Percentiles rank a stretch among this genome's conserved stretches.
Evolutionary conservation across 2,797 vertebrate genomes (phyloP).

Genomic region (Xenops minutus): DNA sequence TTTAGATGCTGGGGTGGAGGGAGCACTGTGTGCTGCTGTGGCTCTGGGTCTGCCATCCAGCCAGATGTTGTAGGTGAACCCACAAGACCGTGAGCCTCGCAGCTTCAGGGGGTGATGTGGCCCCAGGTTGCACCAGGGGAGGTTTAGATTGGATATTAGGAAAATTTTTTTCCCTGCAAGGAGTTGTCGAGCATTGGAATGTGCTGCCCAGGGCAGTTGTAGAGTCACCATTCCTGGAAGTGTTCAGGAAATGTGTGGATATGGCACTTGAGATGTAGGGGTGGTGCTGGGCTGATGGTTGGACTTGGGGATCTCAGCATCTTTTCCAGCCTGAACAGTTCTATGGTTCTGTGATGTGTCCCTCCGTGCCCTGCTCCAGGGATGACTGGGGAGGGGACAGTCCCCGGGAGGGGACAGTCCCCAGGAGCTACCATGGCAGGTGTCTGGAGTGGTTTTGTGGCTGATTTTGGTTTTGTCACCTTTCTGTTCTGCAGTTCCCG

Average conservation of each 20-base stretch:
- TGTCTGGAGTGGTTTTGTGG: neutral
- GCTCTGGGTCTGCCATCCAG: neutral
- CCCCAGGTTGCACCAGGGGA: neutral
- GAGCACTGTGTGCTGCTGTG: neutral
- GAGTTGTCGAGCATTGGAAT: neutral
- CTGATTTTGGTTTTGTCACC: neutral
- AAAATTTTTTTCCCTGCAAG: accelerated
- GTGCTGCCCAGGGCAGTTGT: neutral
- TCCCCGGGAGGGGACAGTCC: neutral
- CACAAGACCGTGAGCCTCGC: accelerated
- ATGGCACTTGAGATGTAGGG: neutral
- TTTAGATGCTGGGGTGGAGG: neutral
- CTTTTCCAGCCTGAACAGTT: neutral
- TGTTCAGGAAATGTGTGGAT: neutral
- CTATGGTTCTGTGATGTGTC: accelerated
- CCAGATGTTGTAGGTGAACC: neutral
- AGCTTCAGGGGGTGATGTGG: accelerated
- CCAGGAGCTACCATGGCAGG: accelerated
- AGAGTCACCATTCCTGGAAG: neutral
- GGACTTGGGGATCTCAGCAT: neutral
- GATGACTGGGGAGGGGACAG: too few relatives aligned
- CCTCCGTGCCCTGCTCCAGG: neutral
- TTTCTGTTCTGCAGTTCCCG: slow-evolving; percentile 82
- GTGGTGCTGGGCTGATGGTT: neutral
- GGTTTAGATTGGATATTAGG: neutral